These are phyloP conservation scores for Melitaea athalia DNA, from an alignment of 2,888 invertebrate genomes.

Conservation along the genomic window DNA sequence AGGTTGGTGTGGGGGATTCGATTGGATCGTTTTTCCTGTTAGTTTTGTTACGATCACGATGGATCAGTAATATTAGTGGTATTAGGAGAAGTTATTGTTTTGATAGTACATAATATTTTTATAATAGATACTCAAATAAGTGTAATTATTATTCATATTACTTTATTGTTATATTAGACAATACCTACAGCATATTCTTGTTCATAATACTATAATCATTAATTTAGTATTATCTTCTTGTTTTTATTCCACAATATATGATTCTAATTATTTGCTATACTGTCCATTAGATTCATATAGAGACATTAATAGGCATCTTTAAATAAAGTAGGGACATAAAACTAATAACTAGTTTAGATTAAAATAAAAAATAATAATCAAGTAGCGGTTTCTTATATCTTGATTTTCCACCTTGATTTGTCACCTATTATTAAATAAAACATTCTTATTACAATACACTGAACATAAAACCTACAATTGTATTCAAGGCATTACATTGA, in stretches of 20 bases:
- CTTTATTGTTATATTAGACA: neutral
- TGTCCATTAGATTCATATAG: too few species aligned
- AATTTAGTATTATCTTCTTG: too few species aligned
- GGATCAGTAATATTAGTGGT: neutral
- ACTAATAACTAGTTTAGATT: too few species aligned
- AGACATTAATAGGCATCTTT: too few species aligned
- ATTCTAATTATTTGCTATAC: too few species aligned
- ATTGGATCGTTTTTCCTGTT: neutral
- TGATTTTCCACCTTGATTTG: too few species aligned
- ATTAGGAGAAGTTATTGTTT: neutral
- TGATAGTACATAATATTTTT: neutral
- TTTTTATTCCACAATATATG: too few species aligned
- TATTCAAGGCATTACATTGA: neutral
- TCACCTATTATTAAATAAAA: neutral
- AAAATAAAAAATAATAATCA: too few species aligned
- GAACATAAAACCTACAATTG: neutral
- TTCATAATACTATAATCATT: too few species aligned
- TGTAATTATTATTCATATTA: neutral
- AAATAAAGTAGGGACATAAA: too few species aligned
- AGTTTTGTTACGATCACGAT: neutral
- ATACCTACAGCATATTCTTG: neutral
- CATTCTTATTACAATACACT: neutral
- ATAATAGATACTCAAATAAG: neutral
- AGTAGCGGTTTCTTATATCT: too few species aligned
- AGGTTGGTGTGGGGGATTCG: neutral